These are phyloP conservation scores for Chelonus insularis DNA, from an alignment of 1,140 invertebrate genomes.

Conservation along the genomic window DNA sequence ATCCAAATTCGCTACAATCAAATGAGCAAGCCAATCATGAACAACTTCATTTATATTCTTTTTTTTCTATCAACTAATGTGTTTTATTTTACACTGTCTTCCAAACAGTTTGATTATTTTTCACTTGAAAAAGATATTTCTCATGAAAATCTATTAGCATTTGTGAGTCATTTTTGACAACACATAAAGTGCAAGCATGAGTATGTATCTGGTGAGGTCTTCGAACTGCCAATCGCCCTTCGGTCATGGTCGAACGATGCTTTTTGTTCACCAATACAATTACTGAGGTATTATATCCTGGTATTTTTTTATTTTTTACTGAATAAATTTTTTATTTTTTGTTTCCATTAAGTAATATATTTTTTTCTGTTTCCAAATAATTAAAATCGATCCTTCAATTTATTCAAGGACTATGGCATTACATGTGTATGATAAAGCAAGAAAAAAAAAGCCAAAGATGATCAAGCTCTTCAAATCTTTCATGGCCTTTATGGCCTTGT, in stretches of 20 bases:
- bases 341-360: not conserved
- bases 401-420: too few species aligned
- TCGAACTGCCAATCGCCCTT: constrained; percentile 22
- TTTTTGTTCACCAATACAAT: constrained; percentile 5
- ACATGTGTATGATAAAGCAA: too few species aligned
- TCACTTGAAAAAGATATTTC: not conserved
- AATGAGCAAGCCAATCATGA: not conserved
- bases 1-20: constrained; percentile 57
- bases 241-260: constrained; percentile 26
- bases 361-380: not conserved
- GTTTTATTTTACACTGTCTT: too few species aligned
- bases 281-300: too few species aligned
- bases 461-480: too few species aligned
- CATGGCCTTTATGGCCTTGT: too few species aligned
- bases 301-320: too few species aligned
- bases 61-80: too few species aligned
- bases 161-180: not conserved
- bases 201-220: constrained; percentile 17
- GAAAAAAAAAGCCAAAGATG: too few species aligned
- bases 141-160: not conserved
- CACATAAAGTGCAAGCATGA: not conserved
- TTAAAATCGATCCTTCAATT: not conserved
- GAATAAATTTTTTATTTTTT: not conserved
- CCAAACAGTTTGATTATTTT: too few species aligned
- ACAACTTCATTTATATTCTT: not conserved